Evolutionary conservation across 2,888 invertebrate genomes (phyloP), one percentile per base, ranked within the genome.

Genomic region (Drosophila nr. medialis): DNA sequence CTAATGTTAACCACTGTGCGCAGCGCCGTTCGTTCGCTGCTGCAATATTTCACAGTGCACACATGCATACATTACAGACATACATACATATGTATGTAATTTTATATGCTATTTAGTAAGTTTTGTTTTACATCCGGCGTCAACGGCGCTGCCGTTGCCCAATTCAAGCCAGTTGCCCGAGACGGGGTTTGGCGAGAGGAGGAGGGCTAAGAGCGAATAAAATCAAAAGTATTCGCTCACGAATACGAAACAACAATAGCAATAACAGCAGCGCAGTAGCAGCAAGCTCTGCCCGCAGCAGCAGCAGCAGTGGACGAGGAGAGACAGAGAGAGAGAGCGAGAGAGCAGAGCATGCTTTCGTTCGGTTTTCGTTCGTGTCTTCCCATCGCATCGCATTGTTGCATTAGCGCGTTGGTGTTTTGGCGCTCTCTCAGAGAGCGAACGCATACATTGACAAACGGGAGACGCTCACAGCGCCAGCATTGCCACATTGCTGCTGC

Each of bases 121-220:
- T 85, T 89, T 74, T 84, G 76, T 78, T 89, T 83, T 89, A 89
- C 89, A 89, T 89, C 89, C 89, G 90, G 89, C 90, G 90, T 90
- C 83, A 81, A 61, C 77, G 72, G 66, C 72, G 72, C 80, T 74
- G 74, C 61, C 87, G 72, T 85, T 85, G 85, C 90, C 85, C 85
- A 85, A 90, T 90, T 88, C 78, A 75, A 69, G 80, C 48, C 71
- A 63, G 67, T 62, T 67, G 38, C 51, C 10, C 29, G 29, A 21
- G 21, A n/a, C 24, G 38, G 55, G 27, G 27, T 38, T 13, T n/a
- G 8, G 34, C 24, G 29, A 34, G 61, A 10, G 15, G 58, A 10
- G 18, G 34, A 56, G 60, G 56, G 34, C 55, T 63, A 50, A 68
- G 77, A 54, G 72, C 58, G 62, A 86, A 87, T 84, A 87, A 89